Evolutionary conservation across 1,140 invertebrate genomes (phyloP).

Genomic region (Portunus trituberculatus): DNA sequence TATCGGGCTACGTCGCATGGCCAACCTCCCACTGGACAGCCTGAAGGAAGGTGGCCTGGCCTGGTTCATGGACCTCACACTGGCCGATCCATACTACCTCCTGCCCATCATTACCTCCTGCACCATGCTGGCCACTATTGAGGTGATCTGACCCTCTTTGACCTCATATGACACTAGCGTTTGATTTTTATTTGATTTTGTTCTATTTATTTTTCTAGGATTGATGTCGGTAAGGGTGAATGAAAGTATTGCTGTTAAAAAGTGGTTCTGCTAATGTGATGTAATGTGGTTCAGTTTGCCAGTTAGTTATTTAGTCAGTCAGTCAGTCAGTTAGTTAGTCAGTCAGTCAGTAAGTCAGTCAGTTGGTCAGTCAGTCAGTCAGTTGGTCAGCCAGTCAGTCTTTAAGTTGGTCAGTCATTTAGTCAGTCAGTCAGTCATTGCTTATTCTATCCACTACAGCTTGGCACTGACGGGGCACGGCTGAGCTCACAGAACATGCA

Average conservation of each 20-base stretch:
- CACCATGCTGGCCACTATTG: conserved; percentile 90
- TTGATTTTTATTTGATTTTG: not conserved
- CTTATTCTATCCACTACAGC: conserved; percentile 79
- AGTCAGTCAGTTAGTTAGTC: too few species aligned
- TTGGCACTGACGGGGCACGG: conserved; percentile 89
- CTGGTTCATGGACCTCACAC: conserved; percentile 96
- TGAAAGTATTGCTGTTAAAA: too few species aligned
- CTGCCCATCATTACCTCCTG: conserved; percentile 91
- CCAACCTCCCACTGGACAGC: conserved; percentile 92
- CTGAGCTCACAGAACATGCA: conserved; percentile 85
- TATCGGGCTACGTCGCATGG: conserved; percentile 90
- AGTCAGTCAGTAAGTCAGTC: too few species aligned
- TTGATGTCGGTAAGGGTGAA: too few species aligned
- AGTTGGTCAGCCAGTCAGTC: too few species aligned
- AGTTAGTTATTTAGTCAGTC: too few species aligned
- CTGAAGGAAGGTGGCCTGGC: conserved; percentile 92
- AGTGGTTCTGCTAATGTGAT: too few species aligned
- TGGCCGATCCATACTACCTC: conserved; percentile 93
- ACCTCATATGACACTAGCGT: not conserved
- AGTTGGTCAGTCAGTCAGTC: too few species aligned
- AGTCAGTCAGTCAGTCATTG: too few species aligned
- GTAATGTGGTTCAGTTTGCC: too few species aligned
- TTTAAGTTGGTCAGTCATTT: too few species aligned
- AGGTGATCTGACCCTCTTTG: conserved; percentile 82
- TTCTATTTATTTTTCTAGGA: not conserved